Base-by-base conservation (phyloP, 2,888 invertebrate species). In the Oasisia sp. region DNA sequence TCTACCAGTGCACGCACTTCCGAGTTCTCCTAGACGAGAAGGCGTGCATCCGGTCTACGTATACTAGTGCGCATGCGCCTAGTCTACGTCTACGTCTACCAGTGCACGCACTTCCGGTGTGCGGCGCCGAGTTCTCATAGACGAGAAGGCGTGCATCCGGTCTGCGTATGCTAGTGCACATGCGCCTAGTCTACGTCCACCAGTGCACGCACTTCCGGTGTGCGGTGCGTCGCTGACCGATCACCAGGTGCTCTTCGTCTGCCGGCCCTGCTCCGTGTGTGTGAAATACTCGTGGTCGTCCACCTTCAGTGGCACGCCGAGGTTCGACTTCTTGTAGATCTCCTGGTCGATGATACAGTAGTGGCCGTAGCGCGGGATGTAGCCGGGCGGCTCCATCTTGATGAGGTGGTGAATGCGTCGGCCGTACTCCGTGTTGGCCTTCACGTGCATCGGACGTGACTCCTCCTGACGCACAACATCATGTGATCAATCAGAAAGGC, bases 301-400 rank as follows among this genome's bases (percentile, higher is more conserved):
- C 19, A 74, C 19, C 74, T 74, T 74, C 19, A 74, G 19, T 5
- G 74, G 74, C 74, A 74, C 74, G 74, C 74, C 74, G 74, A 74
- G 74, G 74, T 74, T 74, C 74, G 74, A 74, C 74, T 74, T 74
- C 27, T 74, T 74, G 74, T 74, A 74, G 74, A 74, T 14, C 74
- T 74, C 74, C 74, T 74, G 14, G 27, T 74, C 74, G 27, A 74
- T 19, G 74, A 74, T 74, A 27, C n/a, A 27, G 74, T 74, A 74
- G 74, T 74, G 74, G n/a, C 74, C 74, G 27, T 27, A 74, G 74
- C n/a, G 74, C 19, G 74, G 74, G 74, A 74, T 74, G 74, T 74
- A 74, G 74, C 74, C 74, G 74, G 74, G 74, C 74, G 74, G 74
- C 74, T 74, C 74, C 19, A 74, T 19, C 7, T n/a, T 74, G 27